Conservation (phyloP, 2,888 invertebrate genomes). For the Kuschelorhynchus macadamiae region DNA sequence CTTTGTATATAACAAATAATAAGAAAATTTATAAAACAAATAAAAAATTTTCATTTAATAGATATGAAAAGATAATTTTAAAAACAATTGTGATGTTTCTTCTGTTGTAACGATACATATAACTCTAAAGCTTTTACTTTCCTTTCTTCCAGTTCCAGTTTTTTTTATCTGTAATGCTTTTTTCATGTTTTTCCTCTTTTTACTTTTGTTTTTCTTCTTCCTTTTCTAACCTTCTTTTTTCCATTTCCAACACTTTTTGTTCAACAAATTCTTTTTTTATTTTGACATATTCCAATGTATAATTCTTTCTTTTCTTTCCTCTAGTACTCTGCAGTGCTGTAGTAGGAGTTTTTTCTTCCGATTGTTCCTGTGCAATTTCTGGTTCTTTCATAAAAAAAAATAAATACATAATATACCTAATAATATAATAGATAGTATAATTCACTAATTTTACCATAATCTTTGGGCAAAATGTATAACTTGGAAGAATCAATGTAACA, state of each 20-base stretch:
- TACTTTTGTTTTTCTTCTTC: conserved; percentile 14
- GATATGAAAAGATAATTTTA: too few relatives aligned
- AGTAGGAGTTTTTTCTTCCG: background rate
- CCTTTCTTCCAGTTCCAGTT: conserved; percentile 3
- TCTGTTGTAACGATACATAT: background rate
- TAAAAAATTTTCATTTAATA: too few relatives aligned
- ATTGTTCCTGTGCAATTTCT: background rate
- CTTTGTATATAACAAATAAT: too few relatives aligned
- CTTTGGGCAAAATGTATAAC: too few relatives aligned
- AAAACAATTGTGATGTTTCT: background rate
- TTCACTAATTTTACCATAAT: too few relatives aligned
- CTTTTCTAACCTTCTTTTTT: conserved; percentile 1
- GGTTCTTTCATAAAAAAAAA: too few relatives aligned
- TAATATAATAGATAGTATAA: too few relatives aligned
- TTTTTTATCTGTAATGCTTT: conserved; percentile 1
- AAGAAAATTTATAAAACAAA: too few relatives aligned
- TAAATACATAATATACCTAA: too few relatives aligned
- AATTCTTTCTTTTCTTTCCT: conserved; percentile 11
- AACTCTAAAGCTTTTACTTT: background rate
- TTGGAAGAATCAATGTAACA: too few relatives aligned
- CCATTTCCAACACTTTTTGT: conserved; percentile 6
- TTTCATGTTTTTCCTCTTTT: conserved; percentile 5
- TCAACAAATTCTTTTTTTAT: conserved; percentile 8
- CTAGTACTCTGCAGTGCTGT: background rate
- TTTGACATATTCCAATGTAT: conserved; percentile 13